Evolutionary conservation across 2,888 invertebrate species (phyloP).

Genomic region (Ennomos fuscantarius): DNA sequence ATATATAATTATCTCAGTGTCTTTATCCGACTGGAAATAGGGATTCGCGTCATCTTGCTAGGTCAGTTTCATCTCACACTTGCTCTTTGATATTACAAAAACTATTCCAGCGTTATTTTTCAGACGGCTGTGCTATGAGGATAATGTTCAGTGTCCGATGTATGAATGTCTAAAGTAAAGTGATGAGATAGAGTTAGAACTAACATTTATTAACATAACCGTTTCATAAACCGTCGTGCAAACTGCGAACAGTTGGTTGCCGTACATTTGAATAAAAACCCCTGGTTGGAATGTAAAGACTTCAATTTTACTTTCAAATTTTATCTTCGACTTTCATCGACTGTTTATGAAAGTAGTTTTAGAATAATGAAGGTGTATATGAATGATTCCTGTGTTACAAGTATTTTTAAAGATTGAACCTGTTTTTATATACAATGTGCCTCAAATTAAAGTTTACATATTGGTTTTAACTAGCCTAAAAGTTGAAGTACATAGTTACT

Average conservation of each 20-base stretch:
- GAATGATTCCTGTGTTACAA: constrained; percentile 52
- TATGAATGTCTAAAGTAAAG: constrained; percentile 77
- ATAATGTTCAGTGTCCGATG: constrained; percentile 78
- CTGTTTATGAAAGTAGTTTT: constrained; percentile 75
- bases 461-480: neutral
- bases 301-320: constrained; percentile 13
- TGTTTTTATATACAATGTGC: neutral
- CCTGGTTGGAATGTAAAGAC: neutral
- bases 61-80: constrained; percentile 33
- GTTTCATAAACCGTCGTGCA: constrained; percentile 72
- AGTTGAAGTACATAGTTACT: neutral
- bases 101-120: constrained; percentile 77
- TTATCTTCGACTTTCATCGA: constrained; percentile 52
- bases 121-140: constrained; percentile 83
- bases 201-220: constrained; percentile 79
- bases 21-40: constrained; percentile 3
- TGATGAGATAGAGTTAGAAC: constrained; percentile 78
- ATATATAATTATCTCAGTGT: constrained; percentile 7
- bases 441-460: neutral
- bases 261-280: constrained; percentile 28
- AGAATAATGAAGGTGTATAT: constrained; percentile 59
- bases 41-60: constrained; percentile 5
- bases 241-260: constrained; percentile 36
- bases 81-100: constrained; percentile 85
- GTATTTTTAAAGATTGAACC: constrained; percentile 3